Evolutionary conservation across 2,113 vertebrate species (phyloP), one percentile per base, ranked within the genome.

Genomic region (Erythrocercus mccallii): DNA sequence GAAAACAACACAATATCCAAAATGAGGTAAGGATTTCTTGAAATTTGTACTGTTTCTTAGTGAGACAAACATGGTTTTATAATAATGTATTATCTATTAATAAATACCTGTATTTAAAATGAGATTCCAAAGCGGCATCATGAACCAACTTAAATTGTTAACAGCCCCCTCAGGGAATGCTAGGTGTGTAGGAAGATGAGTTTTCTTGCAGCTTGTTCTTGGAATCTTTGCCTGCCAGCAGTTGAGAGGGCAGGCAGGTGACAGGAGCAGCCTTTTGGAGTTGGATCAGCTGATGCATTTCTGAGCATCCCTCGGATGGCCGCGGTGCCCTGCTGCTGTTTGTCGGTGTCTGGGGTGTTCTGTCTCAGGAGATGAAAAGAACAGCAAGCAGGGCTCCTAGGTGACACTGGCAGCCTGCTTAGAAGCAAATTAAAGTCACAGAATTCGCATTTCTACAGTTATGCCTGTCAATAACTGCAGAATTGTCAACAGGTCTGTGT

Each of bases 41-140:
- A 40, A 47, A 40, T 24, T 50, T 20, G 1, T 24, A 1, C 24
- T 47, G 11, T 40, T 70, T 53, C 42, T 56, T 64, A 17, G 1
- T 0, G 3, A 76, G 57, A 11, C 17, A 53, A 45, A 7, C 18
- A 6, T 8, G 35, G 25, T 20, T 66, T 62, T 68, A 6, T 27
- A 24, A 40, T 9, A 31, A 9, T 40, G 2, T 20, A 15, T 54
- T 54, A 16, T 54, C 18, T 54, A 0, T 42, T 31, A 61, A 42
- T 40, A 48, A 76, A 60, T 11, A 11, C 8, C 17, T 45, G 42
- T 44, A n/a, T 53, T 88, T 81, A 15, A 81, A 65, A 27, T 45
- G 35, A 58, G 38, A 17, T 81, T 73, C 25, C 2, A 1, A 65
- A 53, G 61, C 2, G 4, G 45, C 0, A 0, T 3, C 2, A 3